A percentile compares a stretch with the other conserved stretches of the same genome.
These are phyloP conservation scores for Formica exsecta DNA, from an alignment of 1,140 invertebrate genomes.

Conservation along the genomic window DNA sequence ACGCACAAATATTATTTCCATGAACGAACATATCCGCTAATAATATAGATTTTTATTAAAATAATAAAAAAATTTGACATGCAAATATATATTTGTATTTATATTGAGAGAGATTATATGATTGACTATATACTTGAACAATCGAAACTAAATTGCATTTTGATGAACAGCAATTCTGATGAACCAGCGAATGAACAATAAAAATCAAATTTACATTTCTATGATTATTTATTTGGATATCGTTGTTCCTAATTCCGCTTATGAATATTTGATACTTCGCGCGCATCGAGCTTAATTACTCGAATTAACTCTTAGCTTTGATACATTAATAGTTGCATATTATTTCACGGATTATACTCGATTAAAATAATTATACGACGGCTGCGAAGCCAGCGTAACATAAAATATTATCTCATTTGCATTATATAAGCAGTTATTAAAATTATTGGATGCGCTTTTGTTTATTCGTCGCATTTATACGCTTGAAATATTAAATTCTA, in stretches of 20 bases:
- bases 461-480: neutral
- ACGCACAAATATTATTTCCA: neutral
- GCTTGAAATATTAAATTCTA: constrained; percentile 21
- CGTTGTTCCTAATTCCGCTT: constrained; percentile 30
- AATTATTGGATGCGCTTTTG: constrained; percentile 46
- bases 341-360: constrained; percentile 48
- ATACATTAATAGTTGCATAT: constrained; percentile 56
- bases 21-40: neutral
- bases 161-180: too few species aligned
- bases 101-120: neutral
- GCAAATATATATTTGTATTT: neutral
- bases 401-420: constrained; percentile 46
- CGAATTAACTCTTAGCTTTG: constrained; percentile 62
- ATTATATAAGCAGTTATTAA: constrained; percentile 50
- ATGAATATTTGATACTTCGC: constrained; percentile 46
- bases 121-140: constrained; percentile 7
- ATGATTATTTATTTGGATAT: constrained; percentile 35
- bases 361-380: constrained; percentile 56
- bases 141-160: neutral
- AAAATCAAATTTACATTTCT: constrained; percentile 42
- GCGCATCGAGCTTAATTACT: constrained; percentile 51
- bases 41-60: neutral
- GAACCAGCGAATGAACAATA: neutral
- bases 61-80: neutral
- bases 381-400: constrained; percentile 19